Percentiles rank a stretch among this genome's conserved stretches.
Evolutionary conservation across 2,888 invertebrate species (phyloP).

Genomic region (Drosophila koepferae): DNA sequence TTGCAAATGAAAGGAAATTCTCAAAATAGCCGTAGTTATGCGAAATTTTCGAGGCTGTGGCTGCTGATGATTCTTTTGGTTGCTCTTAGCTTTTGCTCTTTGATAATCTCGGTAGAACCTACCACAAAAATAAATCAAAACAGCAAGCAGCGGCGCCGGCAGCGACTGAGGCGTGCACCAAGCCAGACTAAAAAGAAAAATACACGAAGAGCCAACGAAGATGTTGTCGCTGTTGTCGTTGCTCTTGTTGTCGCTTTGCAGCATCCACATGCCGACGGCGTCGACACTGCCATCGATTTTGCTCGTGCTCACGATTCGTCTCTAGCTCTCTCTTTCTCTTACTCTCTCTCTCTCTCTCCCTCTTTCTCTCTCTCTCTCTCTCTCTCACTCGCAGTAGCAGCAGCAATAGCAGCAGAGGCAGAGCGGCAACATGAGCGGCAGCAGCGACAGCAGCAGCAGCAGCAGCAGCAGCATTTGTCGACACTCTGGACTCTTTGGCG

Average conservation of each 20-base stretch:
- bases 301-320: slow-evolving; percentile 28
- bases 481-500: slow-evolving; percentile 28
- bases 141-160: slow-evolving; percentile 43
- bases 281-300: slow-evolving; percentile 60
- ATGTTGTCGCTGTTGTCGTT: slow-evolving; percentile 34
- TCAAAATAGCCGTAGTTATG: slow-evolving; percentile 64
- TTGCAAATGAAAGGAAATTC: slow-evolving; percentile 65
- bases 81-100: slow-evolving; percentile 67
- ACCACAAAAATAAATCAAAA: slow-evolving; percentile 80
- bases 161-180: slow-evolving; percentile 33
- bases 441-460: slow-evolving; percentile 2
- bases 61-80: slow-evolving; percentile 17
- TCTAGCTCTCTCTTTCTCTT: slow-evolving; percentile 7
- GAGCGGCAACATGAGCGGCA: neutral
- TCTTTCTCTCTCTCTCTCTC: slow-evolving; percentile 27
- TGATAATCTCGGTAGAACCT: slow-evolving; percentile 68
- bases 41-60: slow-evolving; percentile 55
- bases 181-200: slow-evolving; percentile 25
- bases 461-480: slow-evolving; percentile 1
- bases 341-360: slow-evolving; percentile 26
- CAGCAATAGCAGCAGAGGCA: slow-evolving; percentile 7
- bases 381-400: slow-evolving; percentile 2
- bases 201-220: slow-evolving; percentile 54
- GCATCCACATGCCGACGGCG: slow-evolving; percentile 55
- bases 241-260: slow-evolving; percentile 39